Evolutionary conservation across 2,113 vertebrate species (phyloP).

Genomic region (Ibidorhyncha struthersii): DNA sequence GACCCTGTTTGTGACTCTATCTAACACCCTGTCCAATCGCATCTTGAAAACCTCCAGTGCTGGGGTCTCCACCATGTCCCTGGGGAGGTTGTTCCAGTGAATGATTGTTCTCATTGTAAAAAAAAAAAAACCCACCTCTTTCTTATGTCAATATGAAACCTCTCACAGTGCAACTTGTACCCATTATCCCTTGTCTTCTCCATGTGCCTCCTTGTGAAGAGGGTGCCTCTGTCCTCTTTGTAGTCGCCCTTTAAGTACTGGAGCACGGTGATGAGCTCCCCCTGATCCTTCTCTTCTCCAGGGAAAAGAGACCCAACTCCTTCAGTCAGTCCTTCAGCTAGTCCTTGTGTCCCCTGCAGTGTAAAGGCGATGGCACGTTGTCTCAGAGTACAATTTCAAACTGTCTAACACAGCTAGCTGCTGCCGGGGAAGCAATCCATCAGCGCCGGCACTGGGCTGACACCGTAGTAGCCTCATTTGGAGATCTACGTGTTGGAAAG

Average conservation of each 20-base stretch:
- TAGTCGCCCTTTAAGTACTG: background rate
- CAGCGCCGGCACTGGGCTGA: background rate
- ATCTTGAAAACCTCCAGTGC: background rate
- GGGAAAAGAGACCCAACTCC: background rate
- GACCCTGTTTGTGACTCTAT: too few relatives aligned
- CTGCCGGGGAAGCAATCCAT: background rate
- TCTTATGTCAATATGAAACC: background rate
- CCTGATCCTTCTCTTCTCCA: too few relatives aligned
- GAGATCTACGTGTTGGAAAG: background rate
- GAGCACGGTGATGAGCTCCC: background rate
- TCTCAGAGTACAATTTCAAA: background rate
- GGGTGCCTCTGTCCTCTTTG: background rate
- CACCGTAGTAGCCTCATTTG: fast-evolving
- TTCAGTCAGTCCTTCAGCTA: background rate
- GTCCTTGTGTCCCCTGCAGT: background rate
- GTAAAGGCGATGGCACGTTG: fast-evolving
- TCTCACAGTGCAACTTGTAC: background rate
- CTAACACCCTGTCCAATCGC: too few relatives aligned
- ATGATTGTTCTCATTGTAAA: background rate
- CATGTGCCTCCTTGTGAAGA: fast-evolving
- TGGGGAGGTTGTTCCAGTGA: background rate
- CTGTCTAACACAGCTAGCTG: background rate
- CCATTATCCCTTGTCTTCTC: background rate
- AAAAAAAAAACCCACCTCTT: background rate
- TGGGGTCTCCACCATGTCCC: background rate